Evolutionary conservation across 2,113 vertebrate species (phyloP).

Genomic region (Coptodon bakossiorum): DNA sequence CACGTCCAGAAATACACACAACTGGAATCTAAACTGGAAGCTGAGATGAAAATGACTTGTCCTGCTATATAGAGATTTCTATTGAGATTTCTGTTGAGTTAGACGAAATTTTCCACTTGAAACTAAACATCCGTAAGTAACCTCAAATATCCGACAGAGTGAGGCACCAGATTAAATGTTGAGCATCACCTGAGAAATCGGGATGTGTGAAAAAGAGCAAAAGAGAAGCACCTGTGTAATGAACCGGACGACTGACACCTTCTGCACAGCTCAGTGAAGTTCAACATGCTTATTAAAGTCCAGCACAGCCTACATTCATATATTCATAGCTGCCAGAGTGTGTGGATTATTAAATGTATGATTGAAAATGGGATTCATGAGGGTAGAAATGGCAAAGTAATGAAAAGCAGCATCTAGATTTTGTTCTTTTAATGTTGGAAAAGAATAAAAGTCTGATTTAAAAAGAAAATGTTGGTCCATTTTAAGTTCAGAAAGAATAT

Average conservation of each 20-base stretch:
- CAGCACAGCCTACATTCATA: not conserved
- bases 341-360: not conserved
- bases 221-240: not conserved
- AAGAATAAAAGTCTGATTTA: not conserved
- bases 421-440: not conserved
- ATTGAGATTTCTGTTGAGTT: not conserved
- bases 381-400: not conserved
- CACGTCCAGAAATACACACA: not conserved
- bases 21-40: not conserved
- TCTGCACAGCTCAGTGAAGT: not conserved
- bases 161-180: not conserved
- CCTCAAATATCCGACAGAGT: not conserved
- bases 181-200: not conserved
- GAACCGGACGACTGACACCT: not conserved
- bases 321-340: not conserved
- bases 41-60: not conserved
- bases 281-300: not conserved
- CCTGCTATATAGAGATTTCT: not conserved
- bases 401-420: not conserved
- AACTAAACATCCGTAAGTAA: not conserved
- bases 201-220: not conserved
- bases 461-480: not conserved
- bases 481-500: not conserved
- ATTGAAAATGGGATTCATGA: not conserved
- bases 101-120: not conserved